phyloP scores from a whole-genome alignment of 1,140 invertebrate genomes.

The Chironomus striatipennis region DNA sequence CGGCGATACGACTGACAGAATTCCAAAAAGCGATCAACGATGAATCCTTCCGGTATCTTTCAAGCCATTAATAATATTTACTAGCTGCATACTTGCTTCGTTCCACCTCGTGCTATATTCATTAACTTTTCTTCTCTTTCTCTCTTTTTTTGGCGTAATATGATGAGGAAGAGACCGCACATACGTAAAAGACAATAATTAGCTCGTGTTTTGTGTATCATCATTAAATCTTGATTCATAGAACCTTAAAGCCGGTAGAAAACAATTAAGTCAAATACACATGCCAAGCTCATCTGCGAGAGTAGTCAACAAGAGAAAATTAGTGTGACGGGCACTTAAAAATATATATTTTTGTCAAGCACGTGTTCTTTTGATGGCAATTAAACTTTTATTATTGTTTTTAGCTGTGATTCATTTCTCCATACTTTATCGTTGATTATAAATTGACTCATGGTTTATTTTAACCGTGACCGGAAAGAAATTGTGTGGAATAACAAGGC shows the following conservation, averaged over 20 bases:
- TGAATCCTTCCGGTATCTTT: conserved; percentile 20
- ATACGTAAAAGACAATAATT: neutral
- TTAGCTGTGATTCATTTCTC: neutral
- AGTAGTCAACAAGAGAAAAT: neutral
- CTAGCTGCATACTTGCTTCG: neutral
- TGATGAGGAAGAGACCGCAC: too few species aligned
- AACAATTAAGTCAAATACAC: neutral
- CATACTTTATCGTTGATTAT: too few species aligned
- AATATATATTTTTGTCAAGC: neutral
- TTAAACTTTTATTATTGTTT: neutral
- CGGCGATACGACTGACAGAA: too few species aligned
- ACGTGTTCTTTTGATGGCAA: conserved; percentile 6
- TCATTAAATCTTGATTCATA: conserved; percentile 9
- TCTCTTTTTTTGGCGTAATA: too few species aligned
- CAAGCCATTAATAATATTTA: neutral
- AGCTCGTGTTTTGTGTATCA: neutral
- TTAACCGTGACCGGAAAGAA: too few species aligned
- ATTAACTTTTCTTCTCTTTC: neutral
- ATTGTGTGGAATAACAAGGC: too few species aligned
- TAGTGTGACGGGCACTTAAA: neutral
- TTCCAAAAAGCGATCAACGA: conserved; percentile 1
- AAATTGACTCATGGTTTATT: too few species aligned
- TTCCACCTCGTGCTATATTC: neutral
- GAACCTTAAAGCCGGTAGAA: conserved; percentile 5
- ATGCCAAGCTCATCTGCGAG: neutral